A percentile compares a stretch with the other conserved stretches of the same genome.
These are phyloP conservation scores for Physocephala rufipes DNA, from an alignment of 2,888 invertebrate species.

Conservation along the genomic window DNA sequence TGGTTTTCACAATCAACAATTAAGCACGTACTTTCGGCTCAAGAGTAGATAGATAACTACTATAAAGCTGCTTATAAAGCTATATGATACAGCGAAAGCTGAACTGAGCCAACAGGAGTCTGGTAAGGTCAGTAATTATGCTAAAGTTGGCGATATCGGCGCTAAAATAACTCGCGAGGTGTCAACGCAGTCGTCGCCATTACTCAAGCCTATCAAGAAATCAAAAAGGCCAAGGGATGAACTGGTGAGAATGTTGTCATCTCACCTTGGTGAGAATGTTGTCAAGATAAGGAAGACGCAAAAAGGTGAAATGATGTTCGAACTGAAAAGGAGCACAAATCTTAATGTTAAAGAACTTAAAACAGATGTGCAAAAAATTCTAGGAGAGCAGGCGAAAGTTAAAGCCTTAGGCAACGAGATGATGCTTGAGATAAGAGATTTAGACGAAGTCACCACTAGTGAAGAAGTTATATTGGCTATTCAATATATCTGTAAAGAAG, in stretches of 20 bases:
- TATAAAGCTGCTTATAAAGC: no score
- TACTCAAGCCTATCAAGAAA: not conserved
- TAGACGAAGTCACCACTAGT: not conserved
- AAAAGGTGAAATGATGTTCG: not conserved
- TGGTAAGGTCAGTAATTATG: no score
- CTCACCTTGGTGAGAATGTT: not conserved
- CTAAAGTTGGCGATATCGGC: no score
- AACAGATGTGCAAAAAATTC: constrained; percentile 1
- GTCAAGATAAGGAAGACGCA: not conserved
- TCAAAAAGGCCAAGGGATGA: not conserved
- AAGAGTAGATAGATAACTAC: no score
- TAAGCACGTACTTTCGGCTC: no score
- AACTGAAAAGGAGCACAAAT: not conserved
- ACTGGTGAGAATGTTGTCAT: not conserved
- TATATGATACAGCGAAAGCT: no score
- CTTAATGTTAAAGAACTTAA: not conserved
- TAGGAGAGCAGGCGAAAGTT: not conserved
- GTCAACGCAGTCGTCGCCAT: not conserved
- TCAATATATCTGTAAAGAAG: not conserved
- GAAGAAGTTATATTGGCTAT: not conserved
- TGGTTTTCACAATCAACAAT: no score
- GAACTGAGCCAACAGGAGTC: no score
- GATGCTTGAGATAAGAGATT: not conserved
- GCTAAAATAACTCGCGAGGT: no score
- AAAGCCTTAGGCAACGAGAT: not conserved